These are phyloP conservation scores for Dallia pectoralis DNA, from an alignment of 2,797 vertebrate genomes.

Conservation along the genomic window DNA sequence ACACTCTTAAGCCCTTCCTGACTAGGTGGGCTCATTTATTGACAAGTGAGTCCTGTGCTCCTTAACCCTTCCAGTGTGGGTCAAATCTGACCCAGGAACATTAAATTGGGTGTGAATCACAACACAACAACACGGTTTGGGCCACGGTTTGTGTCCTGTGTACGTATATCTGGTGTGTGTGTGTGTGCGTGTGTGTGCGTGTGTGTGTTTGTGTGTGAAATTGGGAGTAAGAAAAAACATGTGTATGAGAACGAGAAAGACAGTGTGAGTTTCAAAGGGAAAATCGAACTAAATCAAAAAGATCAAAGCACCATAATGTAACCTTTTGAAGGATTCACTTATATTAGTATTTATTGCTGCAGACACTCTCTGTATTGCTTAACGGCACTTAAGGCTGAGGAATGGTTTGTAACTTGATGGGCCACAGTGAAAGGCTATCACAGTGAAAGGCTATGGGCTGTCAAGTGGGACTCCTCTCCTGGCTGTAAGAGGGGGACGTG, in stretches of 20 bases:
- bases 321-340: slow-evolving; percentile 24
- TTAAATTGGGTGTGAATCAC: too few relatives aligned
- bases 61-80: slow-evolving; percentile 43
- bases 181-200: slow-evolving; percentile 1
- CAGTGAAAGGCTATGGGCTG: slow-evolving; percentile 30
- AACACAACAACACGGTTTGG: too few relatives aligned
- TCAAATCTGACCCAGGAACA: slow-evolving; percentile 65
- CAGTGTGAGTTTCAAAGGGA: neutral
- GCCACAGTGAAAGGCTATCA: slow-evolving; percentile 31
- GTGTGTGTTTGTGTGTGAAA: neutral
- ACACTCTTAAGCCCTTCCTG: slow-evolving; percentile 62
- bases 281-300: too few relatives aligned
- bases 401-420: slow-evolving; percentile 31
- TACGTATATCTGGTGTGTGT: too few relatives aligned
- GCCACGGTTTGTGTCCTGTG: too few relatives aligned
- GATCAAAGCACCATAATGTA: slow-evolving; percentile 4
- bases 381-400: slow-evolving; percentile 34
- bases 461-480: slow-evolving; percentile 30
- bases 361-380: slow-evolving; percentile 25
- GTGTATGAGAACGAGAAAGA: slow-evolving; percentile 22
- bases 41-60: slow-evolving; percentile 44
- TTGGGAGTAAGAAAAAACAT: neutral
- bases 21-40: slow-evolving; percentile 66
- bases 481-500: neutral
- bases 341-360: slow-evolving; percentile 25